These are phyloP conservation scores for Coptotermes formosanus DNA, from an alignment of 1,140 invertebrate genomes.

Conservation along the genomic window DNA sequence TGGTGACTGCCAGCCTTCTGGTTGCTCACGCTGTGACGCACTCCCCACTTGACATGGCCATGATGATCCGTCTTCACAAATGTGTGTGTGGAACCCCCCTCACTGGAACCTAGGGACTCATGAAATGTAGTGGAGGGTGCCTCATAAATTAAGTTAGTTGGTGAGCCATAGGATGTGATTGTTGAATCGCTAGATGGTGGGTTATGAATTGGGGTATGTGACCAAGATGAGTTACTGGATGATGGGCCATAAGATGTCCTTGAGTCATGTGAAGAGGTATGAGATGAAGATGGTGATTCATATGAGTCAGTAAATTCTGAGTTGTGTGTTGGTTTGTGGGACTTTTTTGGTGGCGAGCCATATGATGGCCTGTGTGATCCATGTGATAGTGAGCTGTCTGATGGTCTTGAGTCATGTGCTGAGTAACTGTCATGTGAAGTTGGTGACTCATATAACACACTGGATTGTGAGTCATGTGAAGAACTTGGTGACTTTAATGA, in stretches of 20 bases:
- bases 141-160: neutral
- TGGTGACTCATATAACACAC: too few relatives aligned
- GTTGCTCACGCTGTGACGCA: slow-evolving; percentile 41
- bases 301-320: neutral
- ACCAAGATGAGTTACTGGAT: neutral
- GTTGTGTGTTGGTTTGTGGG: neutral
- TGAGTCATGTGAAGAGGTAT: neutral
- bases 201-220: neutral
- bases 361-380: neutral
- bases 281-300: neutral
- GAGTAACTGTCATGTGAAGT: too few relatives aligned
- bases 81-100: slow-evolving; percentile 35
- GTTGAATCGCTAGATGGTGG: neutral
- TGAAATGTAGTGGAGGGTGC: neutral
- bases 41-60: slow-evolving; percentile 47
- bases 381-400: neutral
- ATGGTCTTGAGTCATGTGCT: neutral
- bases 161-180: neutral
- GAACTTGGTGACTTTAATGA: too few relatives aligned
- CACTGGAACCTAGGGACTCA: neutral
- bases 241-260: neutral
- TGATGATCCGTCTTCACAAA: slow-evolving; percentile 45
- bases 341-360: neutral
- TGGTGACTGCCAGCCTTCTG: slow-evolving; percentile 30
- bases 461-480: too few relatives aligned